These are phyloP conservation scores for Eremobia ochroleuca DNA, from an alignment of 2,888 invertebrate genomes.

Conservation along the genomic window DNA sequence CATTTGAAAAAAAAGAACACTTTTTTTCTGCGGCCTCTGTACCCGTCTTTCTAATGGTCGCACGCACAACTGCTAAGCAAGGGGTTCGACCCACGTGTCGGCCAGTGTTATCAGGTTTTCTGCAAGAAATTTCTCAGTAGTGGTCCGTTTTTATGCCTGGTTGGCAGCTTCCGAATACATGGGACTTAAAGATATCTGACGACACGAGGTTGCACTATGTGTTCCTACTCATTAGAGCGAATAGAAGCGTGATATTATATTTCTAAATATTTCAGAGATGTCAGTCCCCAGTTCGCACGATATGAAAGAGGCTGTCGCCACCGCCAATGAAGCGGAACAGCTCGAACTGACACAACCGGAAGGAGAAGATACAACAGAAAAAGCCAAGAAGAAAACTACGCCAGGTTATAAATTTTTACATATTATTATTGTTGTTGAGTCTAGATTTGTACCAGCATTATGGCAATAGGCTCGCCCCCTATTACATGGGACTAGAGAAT, in stretches of 20 bases:
- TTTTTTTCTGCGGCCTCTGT: too few species aligned
- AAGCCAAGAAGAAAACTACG: conserved; percentile 76
- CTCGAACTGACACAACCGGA: conserved; percentile 60
- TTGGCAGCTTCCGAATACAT: background rate
- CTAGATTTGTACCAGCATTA: too few species aligned
- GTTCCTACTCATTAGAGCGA: too few species aligned
- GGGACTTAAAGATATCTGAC: too few species aligned
- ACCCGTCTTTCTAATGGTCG: too few species aligned
- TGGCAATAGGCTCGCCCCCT: too few species aligned
- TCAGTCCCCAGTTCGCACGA: conserved; percentile 78
- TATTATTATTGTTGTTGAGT: background rate
- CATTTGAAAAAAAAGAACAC: too few species aligned
- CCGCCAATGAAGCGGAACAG: conserved; percentile 73
- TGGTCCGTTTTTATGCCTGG: background rate
- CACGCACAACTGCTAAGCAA: too few species aligned
- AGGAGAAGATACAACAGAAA: conserved; percentile 55
- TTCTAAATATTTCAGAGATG: conserved; percentile 75
- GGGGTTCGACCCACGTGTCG: too few species aligned
- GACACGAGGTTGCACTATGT: too few species aligned
- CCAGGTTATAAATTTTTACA: conserved; percentile 75
- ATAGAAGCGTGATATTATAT: background rate
- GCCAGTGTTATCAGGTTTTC: too few species aligned
- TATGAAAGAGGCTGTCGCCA: conserved; percentile 81
- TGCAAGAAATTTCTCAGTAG: background rate
- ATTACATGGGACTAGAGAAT: too few species aligned